Evolutionary conservation across 2,113 vertebrate species (phyloP), one percentile per base, ranked within the genome.

Genomic region (Pteropus alecto): DNA sequence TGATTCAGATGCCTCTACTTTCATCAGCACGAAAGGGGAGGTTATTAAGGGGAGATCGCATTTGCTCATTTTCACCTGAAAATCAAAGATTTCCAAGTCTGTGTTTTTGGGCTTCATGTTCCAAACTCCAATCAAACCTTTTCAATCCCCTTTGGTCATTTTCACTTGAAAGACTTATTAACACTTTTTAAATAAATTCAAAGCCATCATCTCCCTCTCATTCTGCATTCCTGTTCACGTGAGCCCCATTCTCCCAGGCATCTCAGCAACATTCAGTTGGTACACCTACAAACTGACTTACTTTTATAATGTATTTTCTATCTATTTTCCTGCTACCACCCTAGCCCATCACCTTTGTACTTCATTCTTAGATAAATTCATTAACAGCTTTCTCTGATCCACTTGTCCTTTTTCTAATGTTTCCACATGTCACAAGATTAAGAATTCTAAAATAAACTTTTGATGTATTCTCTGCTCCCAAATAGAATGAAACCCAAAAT

Each of bases 401-500:
- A 7, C n/a, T 33, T 58, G 51, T 63, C 51, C 18, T 67, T 63
- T 46, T 54, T 43, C 54, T 30, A 38, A 24, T 33, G 38, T 63
- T 83, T 79, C 63, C 51, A 77, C 30, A 70, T 86, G 65, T 38
- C 71, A 35, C n/a, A 77, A 88, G 28, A 65, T 67, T 68, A 87
- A 84, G 70, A 61, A 93, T 38, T 68, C 41, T 79, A 77, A 76
- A 93, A 86, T 54, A 84, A 89, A 60, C n/a, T 85, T 63, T 43
- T 91, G 21, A 73, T 65, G 3, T 67, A 60, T 41, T 86, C 46
- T 87, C 43, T 93, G 85, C 54, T 81, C 60, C 43, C 78, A 87
- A 90, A 76, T 60, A 77, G 56, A 87, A 90, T 87, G 78, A 74
- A 93, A 88, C 46, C 46, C 30, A 61, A 86, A 85, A 54, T 38